Percentiles rank a stretch among this genome's conserved stretches.
Evolutionary conservation across 2,888 invertebrate genomes (phyloP).

Genomic region (Machimus atricapillus): DNA sequence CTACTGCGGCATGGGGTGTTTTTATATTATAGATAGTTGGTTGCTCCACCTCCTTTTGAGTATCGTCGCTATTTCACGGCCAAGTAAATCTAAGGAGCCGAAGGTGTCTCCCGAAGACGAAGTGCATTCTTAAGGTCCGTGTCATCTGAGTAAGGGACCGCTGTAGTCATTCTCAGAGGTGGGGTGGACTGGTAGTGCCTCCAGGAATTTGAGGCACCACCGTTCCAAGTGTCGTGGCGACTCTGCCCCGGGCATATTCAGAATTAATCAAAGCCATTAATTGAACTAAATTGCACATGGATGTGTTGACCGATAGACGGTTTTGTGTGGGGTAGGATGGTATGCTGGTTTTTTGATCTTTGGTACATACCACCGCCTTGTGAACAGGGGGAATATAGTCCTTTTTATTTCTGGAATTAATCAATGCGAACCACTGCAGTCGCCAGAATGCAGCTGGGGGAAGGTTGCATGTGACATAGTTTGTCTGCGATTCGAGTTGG

Average conservation of each 20-base stretch:
- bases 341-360: not conserved
- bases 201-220: not conserved
- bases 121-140: not conserved
- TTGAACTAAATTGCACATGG: slow-evolving; percentile 37
- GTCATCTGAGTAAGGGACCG: not conserved
- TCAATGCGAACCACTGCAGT: slow-evolving; percentile 19
- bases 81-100: not conserved
- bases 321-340: not conserved
- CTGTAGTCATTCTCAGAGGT: not conserved
- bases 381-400: not conserved
- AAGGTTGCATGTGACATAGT: not conserved
- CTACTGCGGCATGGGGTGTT: not conserved
- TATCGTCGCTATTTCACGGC: not conserved
- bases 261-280: slow-evolving; percentile 29
- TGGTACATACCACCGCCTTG: not conserved
- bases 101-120: not conserved
- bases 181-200: not conserved
- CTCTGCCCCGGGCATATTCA: not conserved
- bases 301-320: slow-evolving; percentile 10
- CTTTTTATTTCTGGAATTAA: not conserved
- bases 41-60: not conserved
- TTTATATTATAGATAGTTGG: no score
- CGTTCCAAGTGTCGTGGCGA: not conserved
- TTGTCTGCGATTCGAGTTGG: not conserved
- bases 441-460: not conserved